Evolutionary conservation across 1,140 invertebrate species (phyloP).

Genomic region (Pteromalus puparum): DNA sequence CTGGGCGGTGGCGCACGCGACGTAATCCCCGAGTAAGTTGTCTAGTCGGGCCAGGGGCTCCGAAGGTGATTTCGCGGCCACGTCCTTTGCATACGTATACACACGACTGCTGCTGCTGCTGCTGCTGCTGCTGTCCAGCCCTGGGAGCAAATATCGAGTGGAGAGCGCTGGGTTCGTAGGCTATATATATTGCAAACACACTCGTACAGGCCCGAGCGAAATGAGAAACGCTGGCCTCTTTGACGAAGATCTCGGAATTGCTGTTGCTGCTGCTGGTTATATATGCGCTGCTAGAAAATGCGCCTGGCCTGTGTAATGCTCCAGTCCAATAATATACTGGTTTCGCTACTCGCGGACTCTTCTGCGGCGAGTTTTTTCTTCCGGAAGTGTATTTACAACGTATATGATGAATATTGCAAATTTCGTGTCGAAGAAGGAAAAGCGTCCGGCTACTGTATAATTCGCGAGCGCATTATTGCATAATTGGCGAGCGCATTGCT

Average conservation of each 20-base stretch:
- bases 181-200: not conserved
- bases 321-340: no score
- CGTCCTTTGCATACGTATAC: conserved; percentile 17
- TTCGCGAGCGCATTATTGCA: no score
- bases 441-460: no score
- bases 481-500: no score
- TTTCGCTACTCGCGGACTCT: no score
- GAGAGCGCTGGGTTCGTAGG: not conserved
- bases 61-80: not conserved
- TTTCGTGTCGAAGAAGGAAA: no score
- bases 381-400: no score
- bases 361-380: no score
- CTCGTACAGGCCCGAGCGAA: not conserved
- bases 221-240: conserved; percentile 41
- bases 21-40: not conserved
- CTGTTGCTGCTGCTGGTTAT: not conserved
- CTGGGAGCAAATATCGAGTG: conserved; percentile 21
- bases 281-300: no score
- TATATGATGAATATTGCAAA: no score
- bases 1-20: not conserved
- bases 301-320: no score
- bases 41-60: not conserved
- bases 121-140: not conserved
- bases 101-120: not conserved
- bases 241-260: conserved; percentile 25